These are phyloP conservation scores for Brachypteracias leptosomus DNA, from an alignment of 2,113 vertebrate species.

Conservation along the genomic window DNA sequence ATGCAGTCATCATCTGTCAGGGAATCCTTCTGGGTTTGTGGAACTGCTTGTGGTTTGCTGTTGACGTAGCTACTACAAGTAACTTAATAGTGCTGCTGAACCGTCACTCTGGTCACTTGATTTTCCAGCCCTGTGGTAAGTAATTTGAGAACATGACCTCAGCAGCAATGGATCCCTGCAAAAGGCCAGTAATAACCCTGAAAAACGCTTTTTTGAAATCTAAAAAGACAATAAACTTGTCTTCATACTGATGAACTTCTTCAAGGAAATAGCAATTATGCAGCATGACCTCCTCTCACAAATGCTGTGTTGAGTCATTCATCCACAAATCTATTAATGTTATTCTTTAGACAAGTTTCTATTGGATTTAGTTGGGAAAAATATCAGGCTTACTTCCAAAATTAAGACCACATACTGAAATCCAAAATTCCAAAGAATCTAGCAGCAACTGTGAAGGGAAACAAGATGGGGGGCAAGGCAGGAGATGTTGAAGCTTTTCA, in stretches of 20 bases:
- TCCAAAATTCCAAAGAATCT: background rate
- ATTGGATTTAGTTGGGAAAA: background rate
- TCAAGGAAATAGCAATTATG: background rate
- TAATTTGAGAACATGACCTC: background rate
- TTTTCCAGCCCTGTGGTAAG: background rate
- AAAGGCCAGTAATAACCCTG: background rate
- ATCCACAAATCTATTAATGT: background rate
- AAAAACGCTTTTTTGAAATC: background rate
- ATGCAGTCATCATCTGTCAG: background rate
- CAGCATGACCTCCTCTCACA: background rate
- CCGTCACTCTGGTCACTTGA: background rate
- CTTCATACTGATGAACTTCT: background rate
- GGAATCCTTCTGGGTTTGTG: background rate
- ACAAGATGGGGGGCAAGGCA: background rate
- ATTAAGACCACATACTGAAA: background rate
- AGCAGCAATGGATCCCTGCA: background rate
- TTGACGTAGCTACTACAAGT: background rate
- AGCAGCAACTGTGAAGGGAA: background rate
- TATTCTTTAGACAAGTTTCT: background rate
- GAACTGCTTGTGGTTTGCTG: background rate
- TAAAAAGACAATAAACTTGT: background rate
- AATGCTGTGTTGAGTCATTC: background rate
- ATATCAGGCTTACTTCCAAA: background rate
- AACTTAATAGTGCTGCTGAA: background rate
- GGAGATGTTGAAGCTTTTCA: background rate